Conservation (phyloP, 2,113 vertebrate species). For the Pteruthius melanotis region DNA sequence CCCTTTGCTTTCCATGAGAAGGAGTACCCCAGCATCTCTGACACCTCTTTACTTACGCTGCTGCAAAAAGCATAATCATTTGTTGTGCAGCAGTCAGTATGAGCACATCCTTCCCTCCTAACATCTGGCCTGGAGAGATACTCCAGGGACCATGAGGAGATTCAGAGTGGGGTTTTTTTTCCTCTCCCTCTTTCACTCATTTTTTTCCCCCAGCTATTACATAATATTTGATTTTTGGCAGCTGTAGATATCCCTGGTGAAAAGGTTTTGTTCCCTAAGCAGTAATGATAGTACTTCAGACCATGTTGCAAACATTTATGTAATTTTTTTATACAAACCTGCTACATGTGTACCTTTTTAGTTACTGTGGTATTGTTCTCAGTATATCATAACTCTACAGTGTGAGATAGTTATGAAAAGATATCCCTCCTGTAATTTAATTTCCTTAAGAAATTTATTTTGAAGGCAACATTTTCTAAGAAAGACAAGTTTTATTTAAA, state of each 20-base stretch:
- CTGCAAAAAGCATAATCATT: neutral
- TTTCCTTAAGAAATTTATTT: neutral
- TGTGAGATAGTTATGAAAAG: neutral
- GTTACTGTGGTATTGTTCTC: neutral
- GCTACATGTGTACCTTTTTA: neutral
- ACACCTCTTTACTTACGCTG: neutral
- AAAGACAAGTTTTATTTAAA: neutral
- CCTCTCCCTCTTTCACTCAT: neutral
- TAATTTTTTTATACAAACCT: neutral
- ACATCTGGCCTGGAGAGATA: conserved; percentile 51
- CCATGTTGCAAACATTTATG: neutral
- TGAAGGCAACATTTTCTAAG: neutral
- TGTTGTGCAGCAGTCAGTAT: neutral
- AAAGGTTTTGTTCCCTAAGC: neutral
- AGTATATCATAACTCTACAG: neutral
- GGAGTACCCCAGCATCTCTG: neutral
- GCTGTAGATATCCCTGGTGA: neutral
- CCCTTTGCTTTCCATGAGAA: neutral
- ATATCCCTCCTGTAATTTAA: neutral
- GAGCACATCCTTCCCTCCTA: conserved; percentile 19
- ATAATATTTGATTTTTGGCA: conserved; percentile 25
- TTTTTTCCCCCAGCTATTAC: neutral
- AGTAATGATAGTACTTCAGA: neutral
- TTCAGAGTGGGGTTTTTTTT: neutral
- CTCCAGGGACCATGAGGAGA: neutral